Evolutionary conservation across 2,888 invertebrate species (phyloP), one percentile per base, ranked within the genome.

Genomic region (Zhengitettix transpicula): DNA sequence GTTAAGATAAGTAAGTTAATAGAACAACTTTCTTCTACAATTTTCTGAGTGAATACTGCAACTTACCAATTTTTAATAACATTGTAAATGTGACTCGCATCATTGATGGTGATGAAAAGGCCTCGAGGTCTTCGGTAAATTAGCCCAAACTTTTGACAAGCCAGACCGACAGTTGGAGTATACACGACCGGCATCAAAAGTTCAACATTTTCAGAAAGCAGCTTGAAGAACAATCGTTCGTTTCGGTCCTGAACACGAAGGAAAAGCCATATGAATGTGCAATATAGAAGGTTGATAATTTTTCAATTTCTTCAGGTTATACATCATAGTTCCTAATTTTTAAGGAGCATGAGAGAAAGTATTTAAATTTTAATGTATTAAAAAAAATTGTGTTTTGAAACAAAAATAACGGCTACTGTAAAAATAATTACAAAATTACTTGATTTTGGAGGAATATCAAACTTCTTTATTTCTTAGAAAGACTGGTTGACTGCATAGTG

Each of bases 101-200:
- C 97, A 69, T 96, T 90, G 68, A 95, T 92, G 5, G 97, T 95
- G 66, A 99, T 85, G 72, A 96, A 99, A 11, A 98, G 81, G 62
- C 98, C 98, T 69, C 95, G 85, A 0, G 97, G 96, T 70, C 94
- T 81, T 64, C 96, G 81, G 73, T 91, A 96, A 71, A 97, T 92
- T 64, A 95, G 83, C 54, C 97, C 97, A 70, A 96, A 98, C 70
- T 91, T 89, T 76, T 97, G 97, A 72, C 98, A 98, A 0, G 97
- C 98, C 70, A 90, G 77, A 1, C 98, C 98, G 16, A 98, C 98
- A 0, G 97, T 97, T 0, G 98, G 98, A 0, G 98, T 99, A 73
- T 98, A 98, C 16, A 99, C 93, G 68, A 98, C 93, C 0, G 98
- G 98, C 85, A 98, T 88, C 75, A 95, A 83, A 70, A 86, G 83